Evolutionary conservation across 2,888 invertebrate genomes (phyloP).

Genomic region (Acleris literana): DNA sequence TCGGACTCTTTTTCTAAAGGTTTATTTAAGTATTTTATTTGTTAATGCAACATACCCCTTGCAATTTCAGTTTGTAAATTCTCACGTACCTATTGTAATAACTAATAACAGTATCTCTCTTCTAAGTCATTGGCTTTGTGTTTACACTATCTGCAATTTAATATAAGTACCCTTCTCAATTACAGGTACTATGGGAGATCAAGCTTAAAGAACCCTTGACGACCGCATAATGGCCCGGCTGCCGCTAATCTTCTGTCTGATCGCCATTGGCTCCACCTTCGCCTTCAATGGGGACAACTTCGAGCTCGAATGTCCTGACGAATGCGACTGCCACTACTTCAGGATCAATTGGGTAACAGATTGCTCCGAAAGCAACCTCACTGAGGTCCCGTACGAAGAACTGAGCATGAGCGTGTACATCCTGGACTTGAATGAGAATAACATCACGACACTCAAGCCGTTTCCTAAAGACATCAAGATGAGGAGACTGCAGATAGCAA

Average conservation of each 20-base stretch:
- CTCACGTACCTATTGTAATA: too few species aligned
- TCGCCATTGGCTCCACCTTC: slow-evolving; percentile 54
- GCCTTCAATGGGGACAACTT: slow-evolving; percentile 85
- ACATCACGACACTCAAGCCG: slow-evolving; percentile 82
- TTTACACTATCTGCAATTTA: slow-evolving; percentile 28
- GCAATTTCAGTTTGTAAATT: too few species aligned
- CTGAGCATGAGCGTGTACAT: slow-evolving; percentile 88
- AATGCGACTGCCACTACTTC: slow-evolving; percentile 90
- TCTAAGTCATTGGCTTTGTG: too few species aligned
- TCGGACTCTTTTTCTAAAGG: too few species aligned
- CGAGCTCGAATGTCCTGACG: slow-evolving; percentile 88
- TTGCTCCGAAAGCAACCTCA: slow-evolving; percentile 89
- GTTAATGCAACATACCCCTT: too few species aligned
- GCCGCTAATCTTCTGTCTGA: slow-evolving; percentile 56
- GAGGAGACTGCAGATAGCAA: slow-evolving; percentile 87
- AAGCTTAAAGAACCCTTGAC: slow-evolving; percentile 20
- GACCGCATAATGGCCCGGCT: slow-evolving; percentile 56
- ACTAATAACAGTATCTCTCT: too few species aligned
- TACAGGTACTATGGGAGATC: slow-evolving; percentile 47
- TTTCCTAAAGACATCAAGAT: slow-evolving; percentile 88
- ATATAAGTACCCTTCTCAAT: slow-evolving; percentile 35
- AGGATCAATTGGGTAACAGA: slow-evolving; percentile 91
- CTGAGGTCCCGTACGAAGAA: slow-evolving; percentile 86
- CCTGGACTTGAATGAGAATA: slow-evolving; percentile 88
- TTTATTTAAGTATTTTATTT: too few species aligned